Conservation (phyloP, 2,888 invertebrate genomes). For the Stenodera caucasica region DNA sequence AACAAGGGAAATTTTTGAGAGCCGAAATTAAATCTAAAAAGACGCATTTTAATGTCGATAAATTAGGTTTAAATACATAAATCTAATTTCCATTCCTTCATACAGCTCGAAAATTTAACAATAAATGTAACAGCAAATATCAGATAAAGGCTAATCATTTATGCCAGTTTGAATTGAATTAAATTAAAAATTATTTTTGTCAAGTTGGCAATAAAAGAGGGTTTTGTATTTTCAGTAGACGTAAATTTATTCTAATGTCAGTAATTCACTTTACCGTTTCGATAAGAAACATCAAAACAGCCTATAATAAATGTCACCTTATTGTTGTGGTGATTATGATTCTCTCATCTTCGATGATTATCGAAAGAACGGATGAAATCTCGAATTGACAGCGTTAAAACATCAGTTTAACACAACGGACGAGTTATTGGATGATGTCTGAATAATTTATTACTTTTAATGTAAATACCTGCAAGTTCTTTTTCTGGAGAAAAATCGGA, state of each 20-base stretch:
- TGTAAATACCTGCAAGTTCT: slow-evolving; percentile 6
- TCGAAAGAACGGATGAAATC: too few relatives aligned
- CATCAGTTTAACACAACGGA: neutral
- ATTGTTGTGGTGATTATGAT: too few relatives aligned
- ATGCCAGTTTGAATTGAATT: neutral
- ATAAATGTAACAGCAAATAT: too few relatives aligned
- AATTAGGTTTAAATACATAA: too few relatives aligned
- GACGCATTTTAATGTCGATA: too few relatives aligned
- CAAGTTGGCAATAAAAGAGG: slow-evolving; percentile 14
- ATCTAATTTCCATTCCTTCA: too few relatives aligned
- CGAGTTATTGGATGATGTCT: slow-evolving; percentile 2
- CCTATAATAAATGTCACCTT: slow-evolving; percentile 20
- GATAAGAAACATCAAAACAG: slow-evolving; percentile 22
- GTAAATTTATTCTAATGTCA: slow-evolving; percentile 21
- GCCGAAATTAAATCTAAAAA: too few relatives aligned
- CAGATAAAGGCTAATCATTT: too few relatives aligned
- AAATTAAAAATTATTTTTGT: slow-evolving; percentile 21
- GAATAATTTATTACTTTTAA: slow-evolving; percentile 19
- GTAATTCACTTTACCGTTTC: slow-evolving; percentile 21
- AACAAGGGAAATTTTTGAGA: neutral
- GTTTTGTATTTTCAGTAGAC: slow-evolving; percentile 14
- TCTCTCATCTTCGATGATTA: too few relatives aligned
- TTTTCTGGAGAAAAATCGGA: neutral
- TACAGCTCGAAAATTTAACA: too few relatives aligned
- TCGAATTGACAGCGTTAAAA: too few relatives aligned